Conservation (phyloP, 2,113 vertebrate genomes). For the Sturnus vulgaris region DNA sequence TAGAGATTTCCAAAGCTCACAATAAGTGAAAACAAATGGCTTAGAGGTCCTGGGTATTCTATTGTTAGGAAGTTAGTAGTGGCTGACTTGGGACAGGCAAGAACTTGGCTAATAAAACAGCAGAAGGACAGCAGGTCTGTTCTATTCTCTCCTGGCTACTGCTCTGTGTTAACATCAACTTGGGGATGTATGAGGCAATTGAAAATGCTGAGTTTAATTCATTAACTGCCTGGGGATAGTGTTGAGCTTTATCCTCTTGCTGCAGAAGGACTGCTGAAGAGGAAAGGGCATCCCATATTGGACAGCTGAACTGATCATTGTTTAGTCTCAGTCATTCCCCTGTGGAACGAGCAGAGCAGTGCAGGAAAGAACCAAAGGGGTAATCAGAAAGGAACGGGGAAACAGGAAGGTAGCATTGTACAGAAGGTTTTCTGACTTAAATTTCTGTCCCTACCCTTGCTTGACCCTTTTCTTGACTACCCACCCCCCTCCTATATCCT, state of each 20-base stretch:
- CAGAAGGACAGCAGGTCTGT: neutral
- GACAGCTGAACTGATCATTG: neutral
- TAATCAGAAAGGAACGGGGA: neutral
- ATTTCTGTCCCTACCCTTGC: slow-evolving; percentile 33
- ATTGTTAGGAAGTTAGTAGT: slow-evolving; percentile 6
- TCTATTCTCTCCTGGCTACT: neutral
- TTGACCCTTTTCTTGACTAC: neutral
- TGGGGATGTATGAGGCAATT: neutral
- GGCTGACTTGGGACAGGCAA: neutral
- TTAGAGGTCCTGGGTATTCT: neutral
- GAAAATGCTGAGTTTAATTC: slow-evolving; percentile 16
- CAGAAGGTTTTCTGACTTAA: neutral
- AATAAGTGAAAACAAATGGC: slow-evolving; percentile 30
- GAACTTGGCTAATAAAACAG: neutral
- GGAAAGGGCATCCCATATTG: neutral
- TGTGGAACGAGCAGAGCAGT: slow-evolving; percentile 2
- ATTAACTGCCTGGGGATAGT: neutral
- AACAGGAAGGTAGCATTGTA: neutral
- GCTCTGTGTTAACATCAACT: slow-evolving; percentile 1
- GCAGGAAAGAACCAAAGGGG: neutral
- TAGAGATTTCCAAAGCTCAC: neutral
- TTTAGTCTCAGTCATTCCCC: neutral
- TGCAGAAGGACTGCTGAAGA: neutral
- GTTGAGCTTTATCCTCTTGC: neutral
- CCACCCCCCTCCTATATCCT: neutral